Evolutionary conservation across 2,888 invertebrate species (phyloP), one percentile per base, ranked within the genome.

Genomic region (Xylota segnis): DNA sequence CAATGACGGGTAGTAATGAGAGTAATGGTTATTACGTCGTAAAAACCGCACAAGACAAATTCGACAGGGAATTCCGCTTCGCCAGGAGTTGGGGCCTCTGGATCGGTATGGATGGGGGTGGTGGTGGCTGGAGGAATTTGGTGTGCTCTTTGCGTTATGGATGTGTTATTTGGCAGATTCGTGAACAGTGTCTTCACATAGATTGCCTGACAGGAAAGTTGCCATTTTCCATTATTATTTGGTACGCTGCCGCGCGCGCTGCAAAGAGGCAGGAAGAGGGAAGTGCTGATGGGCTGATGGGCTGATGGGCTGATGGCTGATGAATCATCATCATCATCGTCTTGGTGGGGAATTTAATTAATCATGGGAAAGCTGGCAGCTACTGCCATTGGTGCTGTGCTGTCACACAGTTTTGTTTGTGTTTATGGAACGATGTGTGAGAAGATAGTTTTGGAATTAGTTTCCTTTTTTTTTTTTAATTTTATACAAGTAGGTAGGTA

Each of bases 21-120:
- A 75, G 70, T 81, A 81, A 86, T 86, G 81, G 76, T 81, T 76
- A 86, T 81, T 86, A 81, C 81, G 50, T 81, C 79, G 70, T 84
- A 58, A 81, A 86, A 66, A 76, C 82, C 75, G 75, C 82, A 82
- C 74, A 82, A 76, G 75, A 72, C 70, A 77, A 82, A 81, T 72
- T 81, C 81, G 76, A 81, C 72, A 76, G 40, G 71, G 81, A 68
- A 81, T 68, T 71, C 47, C 74, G 63, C n/a, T 83, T 71, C 76
- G 50, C 52, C 68, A 18, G 61, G 45, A 76, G 58, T 43, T n/a
- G 45, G 52, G 27, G 43, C 14, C n/a, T 10, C 34, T 58, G 32
- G 7, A 65, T 32, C 10, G 54, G 34, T 10, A 54, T 43, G 23
- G 52, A 63, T 61, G 54, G 54, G n/a, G n/a, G n/a, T n/a, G n/a